Conservation (phyloP, 2,797 vertebrate genomes). For the Characodon lateralis region DNA sequence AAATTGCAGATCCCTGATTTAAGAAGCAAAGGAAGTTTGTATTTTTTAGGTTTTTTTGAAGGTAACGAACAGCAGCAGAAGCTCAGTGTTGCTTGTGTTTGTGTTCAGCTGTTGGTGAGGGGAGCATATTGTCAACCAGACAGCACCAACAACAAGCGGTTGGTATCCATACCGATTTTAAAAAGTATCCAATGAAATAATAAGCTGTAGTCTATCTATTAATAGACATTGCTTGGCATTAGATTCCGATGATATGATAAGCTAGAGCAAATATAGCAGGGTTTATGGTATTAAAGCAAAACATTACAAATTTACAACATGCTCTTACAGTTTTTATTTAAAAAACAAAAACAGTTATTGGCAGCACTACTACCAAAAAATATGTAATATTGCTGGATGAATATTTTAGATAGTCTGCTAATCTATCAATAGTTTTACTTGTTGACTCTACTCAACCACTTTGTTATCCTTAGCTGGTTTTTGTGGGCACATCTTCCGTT, state of each 20-base stretch:
- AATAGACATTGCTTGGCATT: not conserved
- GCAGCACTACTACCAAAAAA: not conserved
- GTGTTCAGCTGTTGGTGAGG: slow-evolving; percentile 3
- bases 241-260: not conserved
- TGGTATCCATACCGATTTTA: not conserved
- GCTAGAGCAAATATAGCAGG: not conserved
- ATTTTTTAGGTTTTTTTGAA: not conserved
- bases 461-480: not conserved
- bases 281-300: not conserved
- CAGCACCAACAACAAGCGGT: not conserved
- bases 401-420: not conserved
- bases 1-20: not conserved
- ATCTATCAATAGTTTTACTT: not conserved
- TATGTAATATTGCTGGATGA: not conserved
- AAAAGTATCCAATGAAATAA: not conserved
- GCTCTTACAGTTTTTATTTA: not conserved
- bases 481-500: not conserved
- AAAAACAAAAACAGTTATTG: not conserved
- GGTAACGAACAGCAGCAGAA: not conserved
- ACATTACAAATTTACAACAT: not conserved
- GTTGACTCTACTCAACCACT: not conserved
- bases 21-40: not conserved
- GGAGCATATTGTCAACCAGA: not conserved
- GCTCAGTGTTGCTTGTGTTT: not conserved
- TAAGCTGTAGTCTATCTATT: not conserved